Evolutionary conservation across 2,113 vertebrate species (phyloP).

Genomic region (Bothrops jararaca): DNA sequence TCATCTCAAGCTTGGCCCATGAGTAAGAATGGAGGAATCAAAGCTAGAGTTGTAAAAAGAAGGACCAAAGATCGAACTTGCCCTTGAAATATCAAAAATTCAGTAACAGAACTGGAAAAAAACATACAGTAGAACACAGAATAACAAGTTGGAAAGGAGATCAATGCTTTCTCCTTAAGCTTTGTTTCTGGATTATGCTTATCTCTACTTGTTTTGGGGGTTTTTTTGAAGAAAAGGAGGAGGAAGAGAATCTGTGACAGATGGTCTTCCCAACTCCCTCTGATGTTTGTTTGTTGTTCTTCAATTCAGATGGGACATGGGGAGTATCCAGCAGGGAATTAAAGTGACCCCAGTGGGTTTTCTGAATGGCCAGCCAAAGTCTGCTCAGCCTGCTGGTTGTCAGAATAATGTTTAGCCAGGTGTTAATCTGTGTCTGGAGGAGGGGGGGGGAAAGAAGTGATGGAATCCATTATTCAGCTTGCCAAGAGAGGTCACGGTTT

Average conservation of each 20-base stretch:
- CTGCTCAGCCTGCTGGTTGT: constrained; percentile 52
- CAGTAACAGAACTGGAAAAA: constrained; percentile 32
- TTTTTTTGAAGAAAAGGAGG: constrained; percentile 15
- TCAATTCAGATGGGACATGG: not conserved
- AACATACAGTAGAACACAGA: not conserved
- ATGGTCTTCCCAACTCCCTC: not conserved
- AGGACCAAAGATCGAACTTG: not conserved
- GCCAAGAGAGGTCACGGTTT: constrained; percentile 66
- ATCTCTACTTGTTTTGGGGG: constrained; percentile 52
- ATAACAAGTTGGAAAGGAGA: constrained; percentile 5
- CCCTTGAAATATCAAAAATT: constrained; percentile 9
- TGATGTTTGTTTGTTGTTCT: not conserved
- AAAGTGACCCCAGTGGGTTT: constrained; percentile 43
- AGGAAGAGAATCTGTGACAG: not conserved
- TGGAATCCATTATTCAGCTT: constrained; percentile 74
- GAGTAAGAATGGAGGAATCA: not conserved
- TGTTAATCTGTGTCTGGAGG: constrained; percentile 75
- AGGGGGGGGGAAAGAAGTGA: constrained; percentile 55
- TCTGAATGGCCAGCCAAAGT: constrained; percentile 10
- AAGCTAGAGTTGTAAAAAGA: not conserved
- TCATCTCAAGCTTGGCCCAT: not conserved
- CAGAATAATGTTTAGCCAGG: constrained; percentile 78
- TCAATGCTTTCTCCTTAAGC: constrained; percentile 51
- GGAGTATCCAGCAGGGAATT: constrained; percentile 40
- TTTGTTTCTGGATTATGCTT: constrained; percentile 65